Evolutionary conservation across 2,888 invertebrate genomes (phyloP).

Genomic region (Drosophila monieri): DNA sequence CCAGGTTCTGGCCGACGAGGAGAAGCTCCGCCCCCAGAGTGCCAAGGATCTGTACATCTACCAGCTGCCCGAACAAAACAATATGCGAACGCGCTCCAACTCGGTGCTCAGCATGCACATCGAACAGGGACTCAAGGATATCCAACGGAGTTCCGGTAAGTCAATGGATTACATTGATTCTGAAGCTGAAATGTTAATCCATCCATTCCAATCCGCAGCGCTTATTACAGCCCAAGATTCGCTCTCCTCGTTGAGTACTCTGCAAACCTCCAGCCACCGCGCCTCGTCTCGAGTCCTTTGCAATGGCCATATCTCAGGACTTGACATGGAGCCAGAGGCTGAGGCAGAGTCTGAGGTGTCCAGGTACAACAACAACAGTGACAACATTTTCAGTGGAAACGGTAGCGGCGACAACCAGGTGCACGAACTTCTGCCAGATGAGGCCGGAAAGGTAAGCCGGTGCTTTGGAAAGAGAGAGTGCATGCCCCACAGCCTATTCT

Average conservation of each 20-base stretch:
- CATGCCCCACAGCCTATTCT: conserved; percentile 93
- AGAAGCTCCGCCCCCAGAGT: conserved; percentile 85
- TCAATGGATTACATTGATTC: background rate
- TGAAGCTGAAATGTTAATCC: background rate
- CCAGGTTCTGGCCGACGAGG: conserved; percentile 85
- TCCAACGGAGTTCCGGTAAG: conserved; percentile 83
- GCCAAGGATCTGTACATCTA: conserved; percentile 88
- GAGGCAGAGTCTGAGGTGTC: conserved; percentile 40
- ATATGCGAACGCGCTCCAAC: conserved; percentile 80
- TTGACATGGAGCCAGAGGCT: conserved; percentile 25
- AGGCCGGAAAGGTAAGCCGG: conserved; percentile 87
- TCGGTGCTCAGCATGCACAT: conserved; percentile 82
- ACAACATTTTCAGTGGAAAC: conserved; percentile 34
- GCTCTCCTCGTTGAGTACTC: conserved; percentile 67
- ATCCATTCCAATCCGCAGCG: conserved; percentile 36
- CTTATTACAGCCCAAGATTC: conserved; percentile 73
- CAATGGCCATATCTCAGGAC: conserved; percentile 60
- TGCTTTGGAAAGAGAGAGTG: conserved; percentile 90
- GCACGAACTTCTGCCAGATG: conserved; percentile 74
- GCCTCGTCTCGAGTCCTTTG: conserved; percentile 53
- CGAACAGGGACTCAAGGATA: conserved; percentile 84
- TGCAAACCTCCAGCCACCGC: conserved; percentile 67
- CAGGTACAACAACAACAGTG: conserved; percentile 50
- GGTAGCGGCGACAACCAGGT: conserved; percentile 48
- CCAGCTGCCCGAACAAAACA: conserved; percentile 86